Percentiles rank a stretch among this genome's conserved stretches.
Conservation (phyloP, 1,140 invertebrate genomes). For the Drosophila baimaii region DNA sequence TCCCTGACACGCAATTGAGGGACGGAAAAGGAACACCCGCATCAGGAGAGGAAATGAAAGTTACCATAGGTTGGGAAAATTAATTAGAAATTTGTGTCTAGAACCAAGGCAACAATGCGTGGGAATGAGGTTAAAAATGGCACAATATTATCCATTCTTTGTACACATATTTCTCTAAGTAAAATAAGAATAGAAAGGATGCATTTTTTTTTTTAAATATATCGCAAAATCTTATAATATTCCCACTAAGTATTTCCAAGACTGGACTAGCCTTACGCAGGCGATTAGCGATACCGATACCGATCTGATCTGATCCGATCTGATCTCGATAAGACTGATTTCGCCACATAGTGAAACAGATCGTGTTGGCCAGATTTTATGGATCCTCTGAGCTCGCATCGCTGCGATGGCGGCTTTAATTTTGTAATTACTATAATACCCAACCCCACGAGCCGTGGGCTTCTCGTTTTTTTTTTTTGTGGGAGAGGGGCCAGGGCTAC, state of each 20-base stretch:
- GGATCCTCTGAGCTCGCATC: conserved; percentile 22
- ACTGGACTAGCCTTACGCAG: too few relatives aligned
- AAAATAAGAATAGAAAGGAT: neutral
- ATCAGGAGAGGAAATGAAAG: conserved; percentile 24
- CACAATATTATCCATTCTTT: neutral
- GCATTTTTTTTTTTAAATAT: too few relatives aligned
- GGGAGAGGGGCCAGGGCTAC: conserved; percentile 9
- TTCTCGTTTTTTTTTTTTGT: neutral
- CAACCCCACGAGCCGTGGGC: conserved; percentile 50
- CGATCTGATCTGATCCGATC: conserved; percentile 4
- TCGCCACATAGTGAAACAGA: conserved; percentile 42
- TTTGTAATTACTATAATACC: conserved; percentile 80
- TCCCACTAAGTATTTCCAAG: too few relatives aligned
- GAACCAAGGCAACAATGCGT: conserved; percentile 2
- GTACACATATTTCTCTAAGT: neutral
- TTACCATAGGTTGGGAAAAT: conserved; percentile 27
- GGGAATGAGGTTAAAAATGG: conserved; percentile 25
- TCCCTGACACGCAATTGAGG: conserved; percentile 38
- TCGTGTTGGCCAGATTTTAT: conserved; percentile 50
- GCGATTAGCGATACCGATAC: conserved; percentile 5
- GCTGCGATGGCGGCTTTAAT: conserved; percentile 53
- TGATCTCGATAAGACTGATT: conserved; percentile 23
- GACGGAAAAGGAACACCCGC: conserved; percentile 33
- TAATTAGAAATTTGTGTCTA: conserved; percentile 29
- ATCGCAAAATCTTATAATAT: too few relatives aligned